Conservation (phyloP, 2,888 invertebrate species). For the Philaethria dido region DNA sequence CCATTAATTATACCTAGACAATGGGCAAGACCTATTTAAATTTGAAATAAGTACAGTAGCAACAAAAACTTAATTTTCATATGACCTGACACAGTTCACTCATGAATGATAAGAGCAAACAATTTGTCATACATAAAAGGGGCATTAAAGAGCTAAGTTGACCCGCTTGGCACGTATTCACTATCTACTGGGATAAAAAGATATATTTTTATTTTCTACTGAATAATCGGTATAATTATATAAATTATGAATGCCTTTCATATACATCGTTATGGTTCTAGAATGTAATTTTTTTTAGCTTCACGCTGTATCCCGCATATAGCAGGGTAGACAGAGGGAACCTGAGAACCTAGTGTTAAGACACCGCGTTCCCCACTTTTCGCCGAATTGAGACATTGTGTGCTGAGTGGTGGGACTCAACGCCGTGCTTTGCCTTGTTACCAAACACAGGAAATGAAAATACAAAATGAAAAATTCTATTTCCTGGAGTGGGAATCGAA, state of each 20-base stretch:
- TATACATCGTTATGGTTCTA: background rate
- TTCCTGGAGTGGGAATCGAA: too few relatives aligned
- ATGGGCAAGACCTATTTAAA: constrained; percentile 17
- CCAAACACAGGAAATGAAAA: too few relatives aligned
- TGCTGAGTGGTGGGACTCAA: too few relatives aligned
- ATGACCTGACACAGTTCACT: constrained; percentile 38
- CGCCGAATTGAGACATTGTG: too few relatives aligned
- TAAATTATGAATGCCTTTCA: background rate
- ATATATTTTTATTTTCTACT: constrained; percentile 10
- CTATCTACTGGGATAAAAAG: constrained; percentile 16
- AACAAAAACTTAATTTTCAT: constrained; percentile 35
- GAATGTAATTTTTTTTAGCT: background rate
- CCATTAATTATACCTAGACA: background rate
- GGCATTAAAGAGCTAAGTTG: constrained; percentile 30
- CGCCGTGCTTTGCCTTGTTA: too few relatives aligned
- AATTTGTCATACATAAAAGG: constrained; percentile 34
- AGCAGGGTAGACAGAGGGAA: too few relatives aligned
- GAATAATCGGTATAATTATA: constrained; percentile 9
- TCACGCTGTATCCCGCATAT: too few relatives aligned
- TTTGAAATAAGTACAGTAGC: constrained; percentile 17
- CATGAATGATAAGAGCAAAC: constrained; percentile 34
- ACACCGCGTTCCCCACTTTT: too few relatives aligned
- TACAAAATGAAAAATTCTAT: too few relatives aligned
- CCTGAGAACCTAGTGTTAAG: too few relatives aligned
- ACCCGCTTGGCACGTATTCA: constrained; percentile 39